These are phyloP conservation scores for Vandiemenella viatica DNA, from an alignment of 2,888 invertebrate genomes.

Conservation along the genomic window DNA sequence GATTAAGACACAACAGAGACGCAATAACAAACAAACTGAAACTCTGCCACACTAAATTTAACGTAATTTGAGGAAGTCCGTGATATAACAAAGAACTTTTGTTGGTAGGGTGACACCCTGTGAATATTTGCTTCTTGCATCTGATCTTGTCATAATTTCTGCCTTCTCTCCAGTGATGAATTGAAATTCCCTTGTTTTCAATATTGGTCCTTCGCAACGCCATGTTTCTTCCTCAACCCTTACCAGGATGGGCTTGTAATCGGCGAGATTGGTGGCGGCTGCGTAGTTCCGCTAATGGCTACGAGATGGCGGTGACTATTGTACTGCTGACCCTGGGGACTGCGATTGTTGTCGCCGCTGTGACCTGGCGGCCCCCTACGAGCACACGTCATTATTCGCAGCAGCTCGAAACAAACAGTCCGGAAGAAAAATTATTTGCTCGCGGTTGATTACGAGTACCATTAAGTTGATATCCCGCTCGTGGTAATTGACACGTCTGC, in stretches of 20 bases:
- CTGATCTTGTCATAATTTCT: too few species aligned
- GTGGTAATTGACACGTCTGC: constrained; percentile 26
- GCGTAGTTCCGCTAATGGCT: background rate
- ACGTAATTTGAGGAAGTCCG: too few species aligned
- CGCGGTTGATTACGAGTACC: constrained; percentile 25
- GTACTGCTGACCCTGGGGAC: background rate
- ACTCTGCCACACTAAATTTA: too few species aligned
- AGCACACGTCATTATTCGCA: constrained; percentile 2
- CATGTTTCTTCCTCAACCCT: too few species aligned
- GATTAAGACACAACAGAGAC: too few species aligned
- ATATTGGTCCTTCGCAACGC: too few species aligned
- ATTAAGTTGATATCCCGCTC: constrained; percentile 23
- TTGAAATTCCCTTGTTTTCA: background rate
- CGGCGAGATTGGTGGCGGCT: background rate
- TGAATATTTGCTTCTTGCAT: too few species aligned
- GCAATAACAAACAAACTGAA: too few species aligned
- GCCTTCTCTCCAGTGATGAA: background rate
- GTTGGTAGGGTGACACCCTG: too few species aligned
- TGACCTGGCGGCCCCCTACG: background rate
- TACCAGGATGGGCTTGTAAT: too few species aligned
- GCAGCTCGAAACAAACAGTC: constrained; percentile 8
- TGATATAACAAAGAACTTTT: too few species aligned
- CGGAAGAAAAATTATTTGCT: constrained; percentile 16
- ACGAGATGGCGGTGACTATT: background rate
- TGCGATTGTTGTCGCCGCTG: background rate